These are phyloP conservation scores for Papilio protenor DNA, from an alignment of 2,888 invertebrate species.

Conservation along the genomic window DNA sequence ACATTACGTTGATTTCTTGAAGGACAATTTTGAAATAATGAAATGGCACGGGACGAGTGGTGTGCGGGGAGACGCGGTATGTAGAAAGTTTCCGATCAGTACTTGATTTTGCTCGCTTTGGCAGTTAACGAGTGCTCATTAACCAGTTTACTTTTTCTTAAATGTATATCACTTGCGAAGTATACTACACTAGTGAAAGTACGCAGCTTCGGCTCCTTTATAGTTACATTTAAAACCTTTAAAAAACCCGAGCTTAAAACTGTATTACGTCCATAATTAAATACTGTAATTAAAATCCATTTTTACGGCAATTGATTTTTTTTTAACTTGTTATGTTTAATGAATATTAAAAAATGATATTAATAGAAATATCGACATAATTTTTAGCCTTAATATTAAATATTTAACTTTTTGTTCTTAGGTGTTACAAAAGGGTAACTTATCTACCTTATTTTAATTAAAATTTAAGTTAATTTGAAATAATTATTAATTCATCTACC, in stretches of 20 bases:
- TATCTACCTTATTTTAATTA: too few species aligned
- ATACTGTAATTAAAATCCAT: neutral
- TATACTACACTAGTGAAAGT: constrained; percentile 39
- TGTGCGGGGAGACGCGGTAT: neutral
- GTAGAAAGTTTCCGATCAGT: constrained; percentile 42
- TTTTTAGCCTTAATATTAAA: too few species aligned
- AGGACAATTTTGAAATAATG: too few species aligned
- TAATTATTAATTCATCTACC: too few species aligned
- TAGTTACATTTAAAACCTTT: neutral
- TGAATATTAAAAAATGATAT: too few species aligned
- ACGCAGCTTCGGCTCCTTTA: constrained; percentile 5
- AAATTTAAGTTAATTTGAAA: too few species aligned
- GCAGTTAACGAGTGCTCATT: constrained; percentile 40
- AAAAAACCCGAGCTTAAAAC: neutral
- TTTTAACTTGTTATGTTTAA: too few species aligned
- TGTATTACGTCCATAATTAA: neutral
- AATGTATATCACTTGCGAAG: constrained; percentile 34
- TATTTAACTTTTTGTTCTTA: too few species aligned
- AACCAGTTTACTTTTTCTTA: constrained; percentile 44
- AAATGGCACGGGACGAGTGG: neutral
- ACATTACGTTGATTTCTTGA: too few species aligned
- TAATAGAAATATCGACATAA: too few species aligned
- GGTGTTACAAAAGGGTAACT: too few species aligned
- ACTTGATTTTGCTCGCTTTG: constrained; percentile 33
- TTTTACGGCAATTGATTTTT: neutral